These are phyloP conservation scores for Sisyra nigra DNA, from an alignment of 2,888 invertebrate genomes.

Conservation along the genomic window DNA sequence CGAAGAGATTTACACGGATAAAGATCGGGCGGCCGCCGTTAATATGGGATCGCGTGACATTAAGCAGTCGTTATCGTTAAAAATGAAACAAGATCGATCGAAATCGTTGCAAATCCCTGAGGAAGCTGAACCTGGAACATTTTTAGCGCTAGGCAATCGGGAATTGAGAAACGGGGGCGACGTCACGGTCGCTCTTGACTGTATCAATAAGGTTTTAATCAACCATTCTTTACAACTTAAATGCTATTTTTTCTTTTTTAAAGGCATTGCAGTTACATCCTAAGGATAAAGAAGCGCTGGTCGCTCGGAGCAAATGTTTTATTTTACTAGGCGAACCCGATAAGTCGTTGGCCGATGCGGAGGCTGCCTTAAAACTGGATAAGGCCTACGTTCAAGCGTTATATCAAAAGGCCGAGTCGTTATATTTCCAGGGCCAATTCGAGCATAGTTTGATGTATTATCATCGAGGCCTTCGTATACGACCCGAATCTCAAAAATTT, in stretches of 20 bases:
- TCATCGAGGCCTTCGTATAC: slow-evolving; percentile 67
- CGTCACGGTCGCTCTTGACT: slow-evolving; percentile 50
- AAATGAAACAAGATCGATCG: slow-evolving; percentile 61
- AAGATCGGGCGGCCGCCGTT: slow-evolving; percentile 79
- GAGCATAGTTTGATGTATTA: slow-evolving; percentile 86
- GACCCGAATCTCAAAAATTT: slow-evolving; percentile 68
- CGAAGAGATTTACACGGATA: slow-evolving; percentile 78
- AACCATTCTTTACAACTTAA: background rate
- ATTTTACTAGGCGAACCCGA: slow-evolving; percentile 71
- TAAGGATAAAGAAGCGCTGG: slow-evolving; percentile 69
- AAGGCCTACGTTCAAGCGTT: slow-evolving; percentile 57
- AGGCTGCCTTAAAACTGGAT: slow-evolving; percentile 59
- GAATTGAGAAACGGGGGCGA: slow-evolving; percentile 57
- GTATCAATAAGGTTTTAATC: slow-evolving; percentile 58
- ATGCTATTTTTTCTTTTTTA: slow-evolving; percentile 14
- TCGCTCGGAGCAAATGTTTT: slow-evolving; percentile 80
- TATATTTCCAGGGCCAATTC: slow-evolving; percentile 84
- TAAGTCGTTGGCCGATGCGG: slow-evolving; percentile 69
- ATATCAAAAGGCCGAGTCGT: slow-evolving; percentile 81
- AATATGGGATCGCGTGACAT: slow-evolving; percentile 77
- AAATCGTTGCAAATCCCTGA: slow-evolving; percentile 56
- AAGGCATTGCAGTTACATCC: slow-evolving; percentile 79
- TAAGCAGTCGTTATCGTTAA: slow-evolving; percentile 66
- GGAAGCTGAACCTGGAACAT: slow-evolving; percentile 60
- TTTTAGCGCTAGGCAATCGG: slow-evolving; percentile 57